A percentile compares a stretch with the other conserved stretches of the same genome.
phyloP scores from a whole-genome alignment of 2,797 vertebrate species.

The Rhinophrynus dorsalis region DNA sequence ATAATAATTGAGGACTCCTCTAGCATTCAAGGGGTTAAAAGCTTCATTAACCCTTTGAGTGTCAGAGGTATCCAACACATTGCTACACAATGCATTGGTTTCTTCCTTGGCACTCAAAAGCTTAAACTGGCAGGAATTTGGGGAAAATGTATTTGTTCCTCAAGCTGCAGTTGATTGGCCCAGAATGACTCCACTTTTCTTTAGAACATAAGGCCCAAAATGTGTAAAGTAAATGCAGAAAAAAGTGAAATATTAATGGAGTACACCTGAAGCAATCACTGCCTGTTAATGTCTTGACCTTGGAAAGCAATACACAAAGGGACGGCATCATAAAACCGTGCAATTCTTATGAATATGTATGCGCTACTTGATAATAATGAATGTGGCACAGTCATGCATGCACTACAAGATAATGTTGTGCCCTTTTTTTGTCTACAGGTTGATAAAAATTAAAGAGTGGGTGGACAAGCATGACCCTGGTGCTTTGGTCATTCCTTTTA shows the following conservation, averaged over 20 bases:
- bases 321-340: slow-evolving; percentile 79
- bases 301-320: slow-evolving; percentile 79
- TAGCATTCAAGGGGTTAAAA: too few relatives aligned
- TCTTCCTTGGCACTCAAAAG: too few relatives aligned
- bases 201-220: not conserved
- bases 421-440: slow-evolving; percentile 79
- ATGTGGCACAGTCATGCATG: slow-evolving; percentile 80
- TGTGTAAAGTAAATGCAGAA: slow-evolving; percentile 62
- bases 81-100: too few relatives aligned
- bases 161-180: too few relatives aligned
- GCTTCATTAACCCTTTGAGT: too few relatives aligned
- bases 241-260: slow-evolving; percentile 70
- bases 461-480: slow-evolving; percentile 93
- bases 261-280: slow-evolving; percentile 77
- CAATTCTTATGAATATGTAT: slow-evolving; percentile 85
- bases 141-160: too few relatives aligned
- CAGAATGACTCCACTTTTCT: too few relatives aligned
- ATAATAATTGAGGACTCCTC: too few relatives aligned
- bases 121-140: too few relatives aligned
- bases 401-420: slow-evolving; percentile 80
- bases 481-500: slow-evolving; percentile 91
- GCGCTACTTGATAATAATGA: slow-evolving; percentile 79
- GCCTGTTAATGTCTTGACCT: slow-evolving; percentile 78
- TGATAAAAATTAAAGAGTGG: slow-evolving; percentile 99
- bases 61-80: too few relatives aligned